phyloP scores from a whole-genome alignment of 1,140 invertebrate species.

The Carposina sasakii region DNA sequence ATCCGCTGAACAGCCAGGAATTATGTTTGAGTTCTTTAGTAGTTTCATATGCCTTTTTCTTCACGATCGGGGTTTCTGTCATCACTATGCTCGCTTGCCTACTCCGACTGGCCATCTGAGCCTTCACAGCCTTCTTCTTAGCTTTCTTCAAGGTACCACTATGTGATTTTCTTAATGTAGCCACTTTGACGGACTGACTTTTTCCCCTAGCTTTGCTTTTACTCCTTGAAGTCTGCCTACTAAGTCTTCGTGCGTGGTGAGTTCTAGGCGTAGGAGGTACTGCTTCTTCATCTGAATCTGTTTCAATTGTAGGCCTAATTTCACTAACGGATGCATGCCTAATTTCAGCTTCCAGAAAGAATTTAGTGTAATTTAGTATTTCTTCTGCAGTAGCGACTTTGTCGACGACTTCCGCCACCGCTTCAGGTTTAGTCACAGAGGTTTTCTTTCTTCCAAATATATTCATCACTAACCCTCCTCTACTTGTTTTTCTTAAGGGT shows the following conservation, averaged over 20 bases:
- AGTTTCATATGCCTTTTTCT: constrained; percentile 49
- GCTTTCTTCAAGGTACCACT: constrained; percentile 60
- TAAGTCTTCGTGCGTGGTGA: constrained; percentile 57
- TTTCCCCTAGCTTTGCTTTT: constrained; percentile 64
- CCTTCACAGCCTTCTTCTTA: constrained; percentile 53
- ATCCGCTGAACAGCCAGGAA: constrained; percentile 64
- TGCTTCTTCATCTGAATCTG: constrained; percentile 64
- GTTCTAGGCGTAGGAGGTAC: constrained; percentile 47
- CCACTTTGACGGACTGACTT: constrained; percentile 58
- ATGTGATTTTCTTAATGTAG: constrained; percentile 59
- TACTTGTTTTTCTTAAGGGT: constrained; percentile 55
- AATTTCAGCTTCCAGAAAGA: constrained; percentile 63
- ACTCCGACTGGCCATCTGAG: constrained; percentile 42
- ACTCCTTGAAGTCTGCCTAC: constrained; percentile 61
- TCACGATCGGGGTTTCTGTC: constrained; percentile 48
- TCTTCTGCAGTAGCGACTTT: constrained; percentile 45
- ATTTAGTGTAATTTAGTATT: constrained; percentile 50
- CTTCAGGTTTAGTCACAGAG: constrained; percentile 46
- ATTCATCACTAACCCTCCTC: constrained; percentile 61
- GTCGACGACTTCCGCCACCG: constrained; percentile 48
- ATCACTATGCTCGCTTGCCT: constrained; percentile 54
- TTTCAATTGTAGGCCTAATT: constrained; percentile 39
- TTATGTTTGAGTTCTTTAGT: constrained; percentile 54
- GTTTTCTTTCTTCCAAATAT: constrained; percentile 64
- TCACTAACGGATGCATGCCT: constrained; percentile 36